These are phyloP conservation scores for Halcyon senegalensis DNA, from an alignment of 2,113 vertebrate genomes.

Conservation along the genomic window DNA sequence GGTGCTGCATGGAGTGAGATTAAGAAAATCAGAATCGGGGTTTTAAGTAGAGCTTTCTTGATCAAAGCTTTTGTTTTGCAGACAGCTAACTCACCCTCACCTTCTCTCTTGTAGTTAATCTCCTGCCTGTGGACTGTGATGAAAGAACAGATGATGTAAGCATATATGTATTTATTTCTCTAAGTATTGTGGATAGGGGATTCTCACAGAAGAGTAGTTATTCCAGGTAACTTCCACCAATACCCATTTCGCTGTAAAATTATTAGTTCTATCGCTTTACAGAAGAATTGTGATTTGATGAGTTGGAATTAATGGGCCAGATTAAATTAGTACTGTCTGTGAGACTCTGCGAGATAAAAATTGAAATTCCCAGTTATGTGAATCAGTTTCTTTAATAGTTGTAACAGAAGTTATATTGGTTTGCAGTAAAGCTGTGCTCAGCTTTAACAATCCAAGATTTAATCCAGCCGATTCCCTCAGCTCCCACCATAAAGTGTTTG, in stretches of 20 bases:
- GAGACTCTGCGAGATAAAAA: slow-evolving; percentile 35
- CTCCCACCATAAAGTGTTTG: background rate
- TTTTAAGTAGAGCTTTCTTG: background rate
- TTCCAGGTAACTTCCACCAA: background rate
- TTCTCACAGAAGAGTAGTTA: slow-evolving; percentile 6
- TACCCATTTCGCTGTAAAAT: background rate
- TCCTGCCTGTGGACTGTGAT: slow-evolving; percentile 80
- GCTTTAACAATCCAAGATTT: slow-evolving; percentile 2
- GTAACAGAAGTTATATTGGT: background rate
- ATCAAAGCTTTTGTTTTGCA: slow-evolving; percentile 38
- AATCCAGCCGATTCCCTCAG: background rate
- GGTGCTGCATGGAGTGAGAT: background rate
- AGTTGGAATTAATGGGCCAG: slow-evolving; percentile 17
- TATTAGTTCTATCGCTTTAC: background rate
- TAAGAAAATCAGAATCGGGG: background rate
- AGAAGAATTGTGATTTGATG: background rate
- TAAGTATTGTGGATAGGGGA: background rate
- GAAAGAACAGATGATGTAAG: slow-evolving; percentile 77
- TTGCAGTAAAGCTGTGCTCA: slow-evolving; percentile 27
- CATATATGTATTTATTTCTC: slow-evolving; percentile 34
- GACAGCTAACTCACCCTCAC: slow-evolving; percentile 30
- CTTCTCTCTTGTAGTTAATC: slow-evolving; percentile 76
- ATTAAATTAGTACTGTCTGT: background rate
- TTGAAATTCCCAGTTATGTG: slow-evolving; percentile 11
- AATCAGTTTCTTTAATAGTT: background rate